Evolutionary conservation across 2,113 vertebrate genomes (phyloP).

Genomic region (Ptilonorhynchus violaceus): DNA sequence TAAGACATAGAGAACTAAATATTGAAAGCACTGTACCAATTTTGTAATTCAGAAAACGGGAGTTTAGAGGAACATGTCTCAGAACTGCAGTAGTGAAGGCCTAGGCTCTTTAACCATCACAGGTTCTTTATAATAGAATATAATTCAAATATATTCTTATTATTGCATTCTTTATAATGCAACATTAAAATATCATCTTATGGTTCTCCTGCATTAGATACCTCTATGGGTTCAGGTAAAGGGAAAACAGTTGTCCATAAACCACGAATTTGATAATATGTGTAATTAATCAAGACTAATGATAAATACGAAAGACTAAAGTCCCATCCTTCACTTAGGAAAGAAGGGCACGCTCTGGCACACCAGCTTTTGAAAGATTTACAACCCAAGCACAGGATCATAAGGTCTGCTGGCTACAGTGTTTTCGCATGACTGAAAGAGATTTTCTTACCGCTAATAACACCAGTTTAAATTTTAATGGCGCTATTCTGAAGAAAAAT

Average conservation of each 20-base stretch:
- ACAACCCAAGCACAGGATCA: not conserved
- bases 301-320: not conserved
- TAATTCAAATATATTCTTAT: no score
- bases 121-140: not conserved
- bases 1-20: not conserved
- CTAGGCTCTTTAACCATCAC: not conserved
- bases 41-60: not conserved
- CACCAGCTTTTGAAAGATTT: not conserved
- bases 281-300: not conserved
- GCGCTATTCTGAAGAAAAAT: conserved; percentile 18
- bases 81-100: not conserved
- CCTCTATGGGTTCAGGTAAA: not conserved
- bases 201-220: not conserved
- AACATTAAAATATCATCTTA: not conserved
- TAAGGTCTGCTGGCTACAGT: not conserved
- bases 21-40: not conserved
- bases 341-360: not conserved
- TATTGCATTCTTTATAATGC: no score
- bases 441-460: not conserved
- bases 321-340: not conserved
- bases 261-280: not conserved
- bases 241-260: not conserved
- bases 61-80: not conserved
- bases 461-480: conserved; percentile 4
- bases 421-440: not conserved